Base-by-base conservation (phyloP, 2,888 invertebrate genomes). In the Matsumyia berberina region DNA sequence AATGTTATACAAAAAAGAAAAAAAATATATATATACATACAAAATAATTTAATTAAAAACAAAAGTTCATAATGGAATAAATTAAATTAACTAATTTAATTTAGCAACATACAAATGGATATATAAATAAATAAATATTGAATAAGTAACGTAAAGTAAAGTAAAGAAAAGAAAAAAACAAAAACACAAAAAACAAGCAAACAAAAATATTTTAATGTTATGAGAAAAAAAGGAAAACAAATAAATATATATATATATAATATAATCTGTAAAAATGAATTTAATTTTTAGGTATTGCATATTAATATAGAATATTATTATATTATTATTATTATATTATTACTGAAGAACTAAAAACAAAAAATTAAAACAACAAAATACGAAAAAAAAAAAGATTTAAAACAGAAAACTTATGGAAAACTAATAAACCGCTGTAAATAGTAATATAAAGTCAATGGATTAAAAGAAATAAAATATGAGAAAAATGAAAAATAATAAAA, bases 1-100 rank as follows among this genome's bases (percentile, higher is more conserved):
- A 91, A 91, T 91, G 90, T 90, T 90, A 88, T 87, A 90, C 89
- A 89, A 89, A 90, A 90, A 44, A 72, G 44, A 24, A 77, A 60
- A 80, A 55, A 86, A 66, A 78, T 79, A 70, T 70, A 78, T 74
- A 81, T 42, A 83, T 66, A 80, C 53, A 86, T 67, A 85, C 72
- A 86, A 85, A 74, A 73, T 83, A 77, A 86, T 77, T 78, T 82
- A 76, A 85, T 67, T 62, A 46, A 69, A 72, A 51, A 78, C 12
- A 69, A 76, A 66, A 53, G 74, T 78, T 64, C 66, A 81, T 70
- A 74, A 81, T 62, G 66, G 66, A 86, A 66, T 86, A 80, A 76
- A 80, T 76, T 80, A 70, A 85, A 80, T 77, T 66, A 76, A 81
- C 64, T 86, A 81, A 85, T 81, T 77, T 86, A 86, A 86, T 74